phyloP scores from a whole-genome alignment of 2,888 invertebrate species.

The Trachelus stipa region DNA sequence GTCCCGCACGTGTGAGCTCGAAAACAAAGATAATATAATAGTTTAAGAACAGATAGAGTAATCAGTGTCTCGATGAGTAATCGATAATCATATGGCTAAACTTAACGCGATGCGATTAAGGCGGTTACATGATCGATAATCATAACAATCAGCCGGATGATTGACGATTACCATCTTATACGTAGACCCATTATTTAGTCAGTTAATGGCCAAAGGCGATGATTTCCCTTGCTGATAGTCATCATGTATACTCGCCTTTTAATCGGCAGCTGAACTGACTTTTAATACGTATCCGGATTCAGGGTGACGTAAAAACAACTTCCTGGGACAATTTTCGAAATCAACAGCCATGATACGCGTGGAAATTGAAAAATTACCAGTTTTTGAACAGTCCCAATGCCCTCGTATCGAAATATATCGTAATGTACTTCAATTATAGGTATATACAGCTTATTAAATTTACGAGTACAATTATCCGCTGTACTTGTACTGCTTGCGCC shows the following conservation, averaged over 20 bases:
- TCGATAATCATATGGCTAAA: constrained; percentile 52
- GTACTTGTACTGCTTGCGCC: background rate
- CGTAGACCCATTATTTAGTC: constrained; percentile 28
- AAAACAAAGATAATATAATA: constrained; percentile 46
- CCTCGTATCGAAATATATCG: background rate
- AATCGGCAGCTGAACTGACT: constrained; percentile 6
- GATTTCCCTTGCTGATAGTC: background rate
- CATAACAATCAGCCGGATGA: constrained; percentile 13
- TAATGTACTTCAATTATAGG: background rate
- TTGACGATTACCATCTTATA: constrained; percentile 6
- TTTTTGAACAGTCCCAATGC: background rate
- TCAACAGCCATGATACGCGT: constrained; percentile 41
- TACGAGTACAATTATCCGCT: background rate
- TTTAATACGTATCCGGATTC: constrained; percentile 11
- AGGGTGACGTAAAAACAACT: constrained; percentile 24
- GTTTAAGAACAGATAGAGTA: constrained; percentile 40
- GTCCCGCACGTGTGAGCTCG: background rate
- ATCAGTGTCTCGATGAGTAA: constrained; percentile 48
- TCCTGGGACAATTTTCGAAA: constrained; percentile 37
- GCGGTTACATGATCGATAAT: constrained; percentile 18
- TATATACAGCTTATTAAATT: background rate
- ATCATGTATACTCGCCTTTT: background rate
- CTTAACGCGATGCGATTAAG: constrained; percentile 56
- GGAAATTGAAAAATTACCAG: constrained; percentile 29
- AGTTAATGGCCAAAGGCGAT: constrained; percentile 31